Evolutionary conservation across 2,113 vertebrate genomes (phyloP).

Genomic region (Amblyopsis rosae): DNA sequence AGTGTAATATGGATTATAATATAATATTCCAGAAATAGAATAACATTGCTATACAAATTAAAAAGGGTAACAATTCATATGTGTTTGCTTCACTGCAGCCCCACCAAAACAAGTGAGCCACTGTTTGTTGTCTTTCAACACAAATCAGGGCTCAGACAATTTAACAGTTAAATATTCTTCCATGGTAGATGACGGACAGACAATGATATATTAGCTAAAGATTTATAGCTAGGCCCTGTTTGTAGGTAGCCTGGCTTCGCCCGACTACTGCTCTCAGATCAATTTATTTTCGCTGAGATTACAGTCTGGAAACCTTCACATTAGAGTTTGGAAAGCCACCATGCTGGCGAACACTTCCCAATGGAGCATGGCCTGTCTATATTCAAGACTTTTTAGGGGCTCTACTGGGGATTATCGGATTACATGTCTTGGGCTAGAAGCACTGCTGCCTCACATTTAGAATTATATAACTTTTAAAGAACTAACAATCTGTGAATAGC

Average conservation of each 20-base stretch:
- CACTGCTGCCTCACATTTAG: not conserved
- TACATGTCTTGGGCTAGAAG: not conserved
- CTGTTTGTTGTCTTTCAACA: slow-evolving; percentile 55
- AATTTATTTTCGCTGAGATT: too few relatives aligned
- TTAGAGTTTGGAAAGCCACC: too few relatives aligned
- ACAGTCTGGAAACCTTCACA: too few relatives aligned
- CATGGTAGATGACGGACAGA: not conserved
- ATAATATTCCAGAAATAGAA: too few relatives aligned
- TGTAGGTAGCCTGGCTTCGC: not conserved
- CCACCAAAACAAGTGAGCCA: slow-evolving; percentile 21
- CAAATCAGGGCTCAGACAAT: slow-evolving; percentile 45
- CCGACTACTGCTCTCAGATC: too few relatives aligned
- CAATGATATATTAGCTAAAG: not conserved
- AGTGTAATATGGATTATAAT: too few relatives aligned
- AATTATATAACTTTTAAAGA: not conserved
- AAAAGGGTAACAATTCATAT: not conserved
- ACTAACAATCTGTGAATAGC: not conserved
- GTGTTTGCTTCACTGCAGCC: not conserved
- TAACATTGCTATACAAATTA: too few relatives aligned
- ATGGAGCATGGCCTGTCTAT: too few relatives aligned
- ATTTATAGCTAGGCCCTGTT: not conserved
- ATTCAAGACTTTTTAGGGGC: too few relatives aligned
- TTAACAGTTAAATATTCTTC: slow-evolving; percentile 39
- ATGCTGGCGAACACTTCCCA: too few relatives aligned
- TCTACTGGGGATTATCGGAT: not conserved